These are phyloP conservation scores for Momotus momota DNA, from an alignment of 2,797 vertebrate genomes.

Conservation along the genomic window DNA sequence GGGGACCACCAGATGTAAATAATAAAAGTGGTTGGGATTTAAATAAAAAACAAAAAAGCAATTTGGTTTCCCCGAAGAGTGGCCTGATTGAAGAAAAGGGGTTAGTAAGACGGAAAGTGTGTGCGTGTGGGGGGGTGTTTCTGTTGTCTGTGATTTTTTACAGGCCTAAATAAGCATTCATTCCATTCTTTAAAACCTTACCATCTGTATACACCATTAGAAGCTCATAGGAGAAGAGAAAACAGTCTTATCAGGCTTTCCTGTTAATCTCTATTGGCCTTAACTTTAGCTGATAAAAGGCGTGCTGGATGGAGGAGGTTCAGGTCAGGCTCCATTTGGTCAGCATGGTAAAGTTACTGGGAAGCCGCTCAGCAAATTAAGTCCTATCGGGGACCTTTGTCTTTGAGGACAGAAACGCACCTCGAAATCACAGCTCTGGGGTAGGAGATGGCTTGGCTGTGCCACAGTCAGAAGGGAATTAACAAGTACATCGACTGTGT, in stretches of 20 bases:
- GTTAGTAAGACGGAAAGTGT: slow-evolving; percentile 53
- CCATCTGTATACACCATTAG: slow-evolving; percentile 91
- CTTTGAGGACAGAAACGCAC: slow-evolving; percentile 17
- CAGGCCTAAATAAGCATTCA: slow-evolving; percentile 70
- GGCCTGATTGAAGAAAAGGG: slow-evolving; percentile 62
- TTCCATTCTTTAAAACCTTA: slow-evolving; percentile 83
- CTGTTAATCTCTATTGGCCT: slow-evolving; percentile 91
- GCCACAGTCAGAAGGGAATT: slow-evolving; percentile 26
- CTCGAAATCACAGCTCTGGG: slow-evolving; percentile 17
- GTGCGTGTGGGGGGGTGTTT: neutral
- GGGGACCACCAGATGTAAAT: slow-evolving; percentile 94
- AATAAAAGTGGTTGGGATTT: slow-evolving; percentile 86
- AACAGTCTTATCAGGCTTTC: slow-evolving; percentile 88
- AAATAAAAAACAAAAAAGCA: slow-evolving; percentile 77
- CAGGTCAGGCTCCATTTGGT: slow-evolving; percentile 75
- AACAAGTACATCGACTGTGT: slow-evolving; percentile 30
- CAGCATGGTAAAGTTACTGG: slow-evolving; percentile 74
- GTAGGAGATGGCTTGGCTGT: neutral
- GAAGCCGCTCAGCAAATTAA: slow-evolving; percentile 50
- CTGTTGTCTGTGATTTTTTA: slow-evolving; percentile 70
- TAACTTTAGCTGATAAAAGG: slow-evolving; percentile 90
- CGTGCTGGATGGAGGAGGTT: slow-evolving; percentile 77
- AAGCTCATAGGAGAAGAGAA: slow-evolving; percentile 87
- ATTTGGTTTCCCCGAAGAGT: slow-evolving; percentile 76
- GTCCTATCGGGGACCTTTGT: slow-evolving; percentile 46